Evolutionary conservation across 1,140 invertebrate genomes (phyloP).

Genomic region (Brachionus koreanus): DNA sequence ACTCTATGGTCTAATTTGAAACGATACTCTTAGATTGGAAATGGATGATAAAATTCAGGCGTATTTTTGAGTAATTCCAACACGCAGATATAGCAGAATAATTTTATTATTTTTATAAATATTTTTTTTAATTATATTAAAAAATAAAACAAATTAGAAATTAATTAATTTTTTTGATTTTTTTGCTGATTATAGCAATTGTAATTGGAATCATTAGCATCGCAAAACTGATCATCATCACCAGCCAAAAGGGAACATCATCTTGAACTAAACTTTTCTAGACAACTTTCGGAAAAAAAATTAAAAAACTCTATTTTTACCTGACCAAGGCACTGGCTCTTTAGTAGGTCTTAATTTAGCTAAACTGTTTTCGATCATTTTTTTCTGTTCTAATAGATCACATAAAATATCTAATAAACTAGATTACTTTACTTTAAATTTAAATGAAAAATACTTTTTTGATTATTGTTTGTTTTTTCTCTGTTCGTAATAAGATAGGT

Average conservation of each 20-base stretch:
- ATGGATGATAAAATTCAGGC: not conserved
- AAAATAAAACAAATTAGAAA: not conserved
- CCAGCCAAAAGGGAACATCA: not conserved
- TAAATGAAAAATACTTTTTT: not conserved
- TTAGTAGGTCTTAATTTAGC: not conserved
- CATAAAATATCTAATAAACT: not conserved
- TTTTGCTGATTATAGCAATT: not conserved
- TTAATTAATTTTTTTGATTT: not conserved
- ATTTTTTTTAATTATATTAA: not conserved
- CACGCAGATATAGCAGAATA: not conserved
- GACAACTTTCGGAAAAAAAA: no score
- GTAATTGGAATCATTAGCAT: not conserved
- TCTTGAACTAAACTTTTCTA: not conserved
- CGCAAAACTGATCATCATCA: not conserved
- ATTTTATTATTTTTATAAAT: conserved; percentile 4
- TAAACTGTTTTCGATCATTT: not conserved
- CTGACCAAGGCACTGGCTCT: not conserved
- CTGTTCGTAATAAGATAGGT: not conserved
- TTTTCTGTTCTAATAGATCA: not conserved
- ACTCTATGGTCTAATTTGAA: conserved; percentile 31
- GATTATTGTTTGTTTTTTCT: not conserved
- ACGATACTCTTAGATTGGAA: not conserved
- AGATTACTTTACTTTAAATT: not conserved
- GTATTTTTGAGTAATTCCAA: not conserved
- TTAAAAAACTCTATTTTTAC: not conserved